A percentile compares a stretch with the other conserved stretches of the same genome.
These are phyloP conservation scores for Hydrozoanthus gracilis DNA, from an alignment of 92 coral and sea anemone genomes.

Conservation along the genomic window DNA sequence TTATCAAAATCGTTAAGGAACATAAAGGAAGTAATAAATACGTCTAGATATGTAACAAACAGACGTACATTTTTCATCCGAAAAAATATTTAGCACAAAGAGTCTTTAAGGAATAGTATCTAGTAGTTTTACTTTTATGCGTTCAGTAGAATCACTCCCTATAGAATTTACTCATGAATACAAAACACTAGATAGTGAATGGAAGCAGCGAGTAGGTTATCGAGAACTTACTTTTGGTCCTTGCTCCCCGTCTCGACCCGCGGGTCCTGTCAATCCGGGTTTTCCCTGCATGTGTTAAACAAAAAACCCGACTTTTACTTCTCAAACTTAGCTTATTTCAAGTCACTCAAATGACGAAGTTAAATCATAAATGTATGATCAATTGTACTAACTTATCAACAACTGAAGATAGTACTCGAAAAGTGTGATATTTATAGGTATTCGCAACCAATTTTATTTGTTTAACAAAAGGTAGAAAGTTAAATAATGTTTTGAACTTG, in stretches of 20 bases:
- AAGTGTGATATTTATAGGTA: no score
- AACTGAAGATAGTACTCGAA: no score
- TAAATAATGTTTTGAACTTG: no score
- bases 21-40: no score
- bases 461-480: no score
- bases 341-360: background rate
- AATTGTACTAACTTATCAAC: no score
- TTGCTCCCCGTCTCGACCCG: conserved; percentile 10
- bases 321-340: background rate
- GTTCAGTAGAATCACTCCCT: background rate
- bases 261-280: conserved; percentile 14
- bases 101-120: no score
- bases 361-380: background rate
- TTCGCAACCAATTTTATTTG: no score
- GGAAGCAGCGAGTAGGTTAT: background rate
- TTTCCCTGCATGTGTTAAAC: conserved; percentile 12
- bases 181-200: no score
- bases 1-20: no score
- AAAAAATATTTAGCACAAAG: background rate
- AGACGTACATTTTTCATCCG: background rate
- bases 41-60: no score
- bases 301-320: background rate
- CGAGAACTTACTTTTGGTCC: conserved; percentile 24
- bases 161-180: background rate
- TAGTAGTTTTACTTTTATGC: no score